Percentiles rank a stretch among this genome's conserved stretches.
These are phyloP conservation scores for Laticauda laticaudata DNA, from an alignment of 2,113 vertebrate species.

Conservation along the genomic window DNA sequence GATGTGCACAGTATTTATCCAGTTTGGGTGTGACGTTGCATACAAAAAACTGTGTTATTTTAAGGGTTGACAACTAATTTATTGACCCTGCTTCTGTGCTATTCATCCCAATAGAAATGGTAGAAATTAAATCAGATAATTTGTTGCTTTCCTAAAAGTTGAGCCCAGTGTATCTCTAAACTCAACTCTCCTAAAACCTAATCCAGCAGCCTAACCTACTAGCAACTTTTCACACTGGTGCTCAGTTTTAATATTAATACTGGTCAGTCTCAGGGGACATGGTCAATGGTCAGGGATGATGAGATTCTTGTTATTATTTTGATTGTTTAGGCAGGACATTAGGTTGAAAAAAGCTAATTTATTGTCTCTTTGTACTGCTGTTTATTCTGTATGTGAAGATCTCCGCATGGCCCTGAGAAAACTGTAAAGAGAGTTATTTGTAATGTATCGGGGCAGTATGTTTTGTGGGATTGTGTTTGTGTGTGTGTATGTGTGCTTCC, in stretches of 20 bases:
- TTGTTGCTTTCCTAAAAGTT: neutral
- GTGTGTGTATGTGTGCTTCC: neutral
- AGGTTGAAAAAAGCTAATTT: neutral
- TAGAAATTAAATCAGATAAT: neutral
- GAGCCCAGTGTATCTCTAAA: neutral
- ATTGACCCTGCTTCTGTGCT: neutral
- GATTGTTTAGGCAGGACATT: neutral
- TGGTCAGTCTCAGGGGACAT: neutral
- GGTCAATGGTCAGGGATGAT: neutral
- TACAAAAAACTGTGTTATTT: neutral
- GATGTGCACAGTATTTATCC: neutral
- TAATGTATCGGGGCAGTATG: neutral
- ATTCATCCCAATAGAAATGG: neutral
- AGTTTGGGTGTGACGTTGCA: neutral
- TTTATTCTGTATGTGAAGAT: neutral
- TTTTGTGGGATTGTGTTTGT: neutral
- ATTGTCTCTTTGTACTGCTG: neutral
- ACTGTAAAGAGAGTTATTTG: neutral
- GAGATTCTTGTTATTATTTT: neutral
- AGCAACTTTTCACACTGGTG: neutral
- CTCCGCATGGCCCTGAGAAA: neutral
- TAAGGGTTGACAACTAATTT: neutral
- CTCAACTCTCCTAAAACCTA: neutral
- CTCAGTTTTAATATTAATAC: neutral
- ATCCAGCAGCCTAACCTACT: neutral